These are phyloP conservation scores for Astreopora myriophthalma DNA, from an alignment of 64 coral and sea anemone genomes.

Conservation along the genomic window DNA sequence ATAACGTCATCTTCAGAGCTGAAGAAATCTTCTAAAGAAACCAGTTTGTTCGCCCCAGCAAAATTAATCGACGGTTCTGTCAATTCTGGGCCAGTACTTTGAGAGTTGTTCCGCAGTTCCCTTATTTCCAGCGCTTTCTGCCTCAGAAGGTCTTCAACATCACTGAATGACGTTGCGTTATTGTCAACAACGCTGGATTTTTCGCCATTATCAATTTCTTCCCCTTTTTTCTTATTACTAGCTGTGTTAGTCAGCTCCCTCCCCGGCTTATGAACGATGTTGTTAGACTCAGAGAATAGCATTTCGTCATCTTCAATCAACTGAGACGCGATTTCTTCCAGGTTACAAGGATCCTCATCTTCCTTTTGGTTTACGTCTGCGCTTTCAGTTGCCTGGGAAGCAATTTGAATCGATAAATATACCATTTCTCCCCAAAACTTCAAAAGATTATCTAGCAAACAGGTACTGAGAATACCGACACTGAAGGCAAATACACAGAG, in stretches of 20 bases:
- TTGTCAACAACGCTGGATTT: neutral
- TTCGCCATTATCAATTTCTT: neutral
- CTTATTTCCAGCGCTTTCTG: neutral
- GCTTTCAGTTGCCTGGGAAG: neutral
- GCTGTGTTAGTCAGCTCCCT: neutral
- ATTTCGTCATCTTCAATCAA: slow-evolving; percentile 49
- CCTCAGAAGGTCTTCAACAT: neutral
- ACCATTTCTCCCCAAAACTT: no score
- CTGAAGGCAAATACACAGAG: no score
- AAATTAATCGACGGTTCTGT: neutral
- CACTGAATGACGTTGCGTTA: neutral
- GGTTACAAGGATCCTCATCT: slow-evolving; percentile 69
- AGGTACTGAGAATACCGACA: no score
- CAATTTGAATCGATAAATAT: neutral
- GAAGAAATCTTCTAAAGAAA: neutral
- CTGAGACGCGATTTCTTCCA: slow-evolving; percentile 82
- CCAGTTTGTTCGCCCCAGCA: neutral
- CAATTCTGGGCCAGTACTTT: neutral
- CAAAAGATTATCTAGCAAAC: no score
- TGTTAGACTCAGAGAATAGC: no score
- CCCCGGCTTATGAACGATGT: neutral
- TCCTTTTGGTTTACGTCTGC: neutral
- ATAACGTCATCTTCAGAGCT: neutral
- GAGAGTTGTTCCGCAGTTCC: neutral
- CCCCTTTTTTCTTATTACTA: neutral